These are phyloP conservation scores for Tachina lurida DNA, from an alignment of 2,888 invertebrate genomes.

Conservation along the genomic window DNA sequence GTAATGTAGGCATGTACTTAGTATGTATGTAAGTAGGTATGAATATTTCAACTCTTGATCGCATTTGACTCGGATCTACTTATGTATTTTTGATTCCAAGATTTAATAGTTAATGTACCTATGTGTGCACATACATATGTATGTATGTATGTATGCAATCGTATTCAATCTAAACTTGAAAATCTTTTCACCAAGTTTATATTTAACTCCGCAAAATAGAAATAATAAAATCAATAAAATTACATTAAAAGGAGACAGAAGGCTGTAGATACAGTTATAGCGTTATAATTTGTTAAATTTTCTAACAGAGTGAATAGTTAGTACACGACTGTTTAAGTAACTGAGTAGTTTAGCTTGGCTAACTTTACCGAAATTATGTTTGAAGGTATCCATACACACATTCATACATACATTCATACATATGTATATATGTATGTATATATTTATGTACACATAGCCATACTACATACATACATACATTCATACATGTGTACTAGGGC, in stretches of 20 bases:
- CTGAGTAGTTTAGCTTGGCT: slow-evolving; percentile 16
- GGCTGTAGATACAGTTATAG: slow-evolving; percentile 17
- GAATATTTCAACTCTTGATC: slow-evolving; percentile 1
- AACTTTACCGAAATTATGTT: not conserved
- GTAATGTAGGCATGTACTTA: too few relatives aligned
- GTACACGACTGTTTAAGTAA: slow-evolving; percentile 11
- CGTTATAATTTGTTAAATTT: slow-evolving; percentile 22
- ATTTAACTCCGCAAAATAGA: not conserved
- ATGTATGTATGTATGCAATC: too few relatives aligned
- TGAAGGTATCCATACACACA: not conserved
- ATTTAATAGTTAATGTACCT: not conserved
- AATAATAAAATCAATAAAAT: slow-evolving; percentile 57
- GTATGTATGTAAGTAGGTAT: too few relatives aligned
- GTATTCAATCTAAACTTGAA: too few relatives aligned
- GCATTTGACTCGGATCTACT: too few relatives aligned
- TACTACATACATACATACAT: not conserved
- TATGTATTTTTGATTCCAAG: not conserved
- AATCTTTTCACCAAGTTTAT: too few relatives aligned
- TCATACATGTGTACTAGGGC: not conserved
- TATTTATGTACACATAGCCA: not conserved
- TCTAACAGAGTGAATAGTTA: not conserved
- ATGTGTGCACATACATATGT: too few relatives aligned
- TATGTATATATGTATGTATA: too few relatives aligned
- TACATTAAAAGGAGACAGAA: slow-evolving; percentile 17
- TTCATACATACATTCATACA: not conserved